phyloP scores from a whole-genome alignment of 2,797 vertebrate genomes.

The Falco novaeseelandiae region DNA sequence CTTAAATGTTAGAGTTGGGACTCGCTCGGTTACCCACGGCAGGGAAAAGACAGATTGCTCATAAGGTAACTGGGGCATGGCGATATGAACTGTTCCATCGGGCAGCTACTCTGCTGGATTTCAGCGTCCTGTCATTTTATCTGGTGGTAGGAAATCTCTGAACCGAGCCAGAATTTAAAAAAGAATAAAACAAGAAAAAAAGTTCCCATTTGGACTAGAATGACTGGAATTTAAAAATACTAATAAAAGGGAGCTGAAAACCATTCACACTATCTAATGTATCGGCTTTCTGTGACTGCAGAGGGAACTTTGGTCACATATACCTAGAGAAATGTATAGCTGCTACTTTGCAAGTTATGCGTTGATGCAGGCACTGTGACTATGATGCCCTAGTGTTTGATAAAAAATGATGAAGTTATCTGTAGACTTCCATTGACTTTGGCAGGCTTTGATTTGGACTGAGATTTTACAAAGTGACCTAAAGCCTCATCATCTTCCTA shows the following conservation, averaged over 20 bases:
- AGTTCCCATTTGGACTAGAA: background rate
- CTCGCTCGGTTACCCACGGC: accelerated
- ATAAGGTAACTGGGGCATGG: background rate
- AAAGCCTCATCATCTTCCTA: background rate
- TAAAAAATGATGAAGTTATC: background rate
- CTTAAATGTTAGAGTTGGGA: background rate
- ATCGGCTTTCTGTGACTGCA: background rate
- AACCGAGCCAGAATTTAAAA: background rate
- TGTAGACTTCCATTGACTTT: background rate
- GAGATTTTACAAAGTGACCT: background rate
- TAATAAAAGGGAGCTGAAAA: background rate
- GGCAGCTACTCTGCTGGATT: background rate
- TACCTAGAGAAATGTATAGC: background rate
- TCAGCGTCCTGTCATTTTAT: background rate
- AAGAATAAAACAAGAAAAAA: no score
- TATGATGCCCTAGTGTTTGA: background rate
- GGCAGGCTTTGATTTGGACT: background rate
- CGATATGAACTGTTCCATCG: accelerated
- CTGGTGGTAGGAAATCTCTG: background rate
- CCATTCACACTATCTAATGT: background rate
- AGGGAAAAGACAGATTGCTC: background rate
- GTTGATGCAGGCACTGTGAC: background rate
- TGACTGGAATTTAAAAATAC: background rate
- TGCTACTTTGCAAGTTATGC: background rate
- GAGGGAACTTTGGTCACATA: background rate